Evolutionary conservation across 2,797 vertebrate genomes (phyloP).

Genomic region (Schizothorax lantsangensis): DNA sequence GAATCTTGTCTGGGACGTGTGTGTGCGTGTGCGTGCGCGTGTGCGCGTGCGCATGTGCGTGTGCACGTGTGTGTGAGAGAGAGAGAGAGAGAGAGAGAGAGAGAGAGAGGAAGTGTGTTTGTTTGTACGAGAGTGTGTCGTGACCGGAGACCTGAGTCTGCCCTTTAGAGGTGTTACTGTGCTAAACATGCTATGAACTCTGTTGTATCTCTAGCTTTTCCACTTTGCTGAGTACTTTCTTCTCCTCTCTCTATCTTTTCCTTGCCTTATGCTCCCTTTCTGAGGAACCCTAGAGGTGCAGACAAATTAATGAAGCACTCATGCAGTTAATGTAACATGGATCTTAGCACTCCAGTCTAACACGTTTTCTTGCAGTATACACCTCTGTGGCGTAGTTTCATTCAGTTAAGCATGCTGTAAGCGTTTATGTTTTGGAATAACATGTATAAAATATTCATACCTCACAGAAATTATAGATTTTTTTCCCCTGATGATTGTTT

Average conservation of each 20-base stretch:
- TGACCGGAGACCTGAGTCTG: conserved; percentile 14
- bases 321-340: conserved; percentile 25
- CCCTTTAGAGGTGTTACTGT: conserved; percentile 12
- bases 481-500: not conserved
- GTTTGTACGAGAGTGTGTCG: not conserved
- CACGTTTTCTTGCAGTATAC: not conserved
- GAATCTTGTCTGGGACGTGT: not conserved
- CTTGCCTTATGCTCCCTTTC: not conserved
- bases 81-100: too few species aligned
- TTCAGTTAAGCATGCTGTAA: not conserved
- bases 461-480: not conserved
- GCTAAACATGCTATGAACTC: conserved; percentile 10
- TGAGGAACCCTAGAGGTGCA: conserved; percentile 18
- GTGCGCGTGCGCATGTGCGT: too few species aligned
- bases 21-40: not conserved
- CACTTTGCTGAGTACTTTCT: not conserved
- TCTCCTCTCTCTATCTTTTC: not conserved
- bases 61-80: not conserved
- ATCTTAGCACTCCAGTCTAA: not conserved
- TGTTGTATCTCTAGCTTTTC: not conserved
- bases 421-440: not conserved
- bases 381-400: not conserved
- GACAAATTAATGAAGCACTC: conserved; percentile 31
- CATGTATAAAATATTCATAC: not conserved
- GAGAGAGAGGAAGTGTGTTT: not conserved